These are phyloP conservation scores for Eubasilissa splendida DNA, from an alignment of 2,888 invertebrate genomes.

Conservation along the genomic window DNA sequence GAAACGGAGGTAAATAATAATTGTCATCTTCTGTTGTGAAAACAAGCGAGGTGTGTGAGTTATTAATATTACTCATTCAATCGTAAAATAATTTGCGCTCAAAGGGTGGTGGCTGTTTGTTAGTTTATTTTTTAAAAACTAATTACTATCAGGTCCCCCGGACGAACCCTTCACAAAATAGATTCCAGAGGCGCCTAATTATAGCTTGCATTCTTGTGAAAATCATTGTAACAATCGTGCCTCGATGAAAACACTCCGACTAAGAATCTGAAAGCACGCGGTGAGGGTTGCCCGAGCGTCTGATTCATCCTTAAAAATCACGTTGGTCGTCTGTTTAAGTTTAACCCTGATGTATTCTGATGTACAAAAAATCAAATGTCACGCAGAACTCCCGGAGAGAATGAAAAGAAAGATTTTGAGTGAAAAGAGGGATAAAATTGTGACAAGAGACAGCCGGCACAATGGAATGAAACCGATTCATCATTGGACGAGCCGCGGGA, in stretches of 20 bases:
- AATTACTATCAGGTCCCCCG: too few relatives aligned
- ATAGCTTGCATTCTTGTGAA: constrained; percentile 8
- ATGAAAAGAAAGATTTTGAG: constrained; percentile 30
- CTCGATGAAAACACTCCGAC: constrained; percentile 9
- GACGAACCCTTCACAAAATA: neutral
- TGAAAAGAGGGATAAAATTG: constrained; percentile 41
- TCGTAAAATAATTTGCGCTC: constrained; percentile 11
- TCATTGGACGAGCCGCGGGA: constrained; percentile 45
- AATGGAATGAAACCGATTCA: constrained; percentile 51
- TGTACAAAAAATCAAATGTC: constrained; percentile 30
- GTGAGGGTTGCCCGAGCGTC: neutral
- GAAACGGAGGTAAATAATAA: neutral
- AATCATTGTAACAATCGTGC: constrained; percentile 1
- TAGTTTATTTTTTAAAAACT: neutral
- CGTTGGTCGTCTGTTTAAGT: constrained; percentile 15
- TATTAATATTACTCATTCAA: constrained; percentile 1
- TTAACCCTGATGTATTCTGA: constrained; percentile 12
- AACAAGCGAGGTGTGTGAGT: constrained; percentile 27
- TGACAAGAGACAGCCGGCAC: constrained; percentile 47
- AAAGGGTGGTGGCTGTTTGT: constrained; percentile 3
- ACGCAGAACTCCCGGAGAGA: constrained; percentile 30
- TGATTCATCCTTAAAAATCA: constrained; percentile 6
- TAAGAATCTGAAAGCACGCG: constrained; percentile 9
- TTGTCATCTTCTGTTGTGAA: constrained; percentile 9
- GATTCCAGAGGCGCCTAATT: constrained; percentile 17